These are phyloP conservation scores for Argynnis bischoffii DNA, from an alignment of 2,888 invertebrate genomes.

Conservation along the genomic window DNA sequence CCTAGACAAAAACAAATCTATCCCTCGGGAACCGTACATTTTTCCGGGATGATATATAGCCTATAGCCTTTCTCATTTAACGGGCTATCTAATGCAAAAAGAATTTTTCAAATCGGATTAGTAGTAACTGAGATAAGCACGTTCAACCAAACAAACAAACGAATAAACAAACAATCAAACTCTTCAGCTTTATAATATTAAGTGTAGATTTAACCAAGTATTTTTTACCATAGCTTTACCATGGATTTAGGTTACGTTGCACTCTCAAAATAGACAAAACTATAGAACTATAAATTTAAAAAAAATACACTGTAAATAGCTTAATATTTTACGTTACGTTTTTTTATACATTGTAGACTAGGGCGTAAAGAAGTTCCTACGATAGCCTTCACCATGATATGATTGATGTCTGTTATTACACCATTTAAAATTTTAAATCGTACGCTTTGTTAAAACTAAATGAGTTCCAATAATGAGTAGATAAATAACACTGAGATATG, in stretches of 20 bases:
- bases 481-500: constrained; percentile 34
- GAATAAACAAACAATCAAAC: too few relatives aligned
- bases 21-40: too few relatives aligned
- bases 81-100: too few relatives aligned
- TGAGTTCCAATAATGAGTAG: constrained; percentile 28
- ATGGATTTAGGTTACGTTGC: not conserved
- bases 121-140: too few relatives aligned
- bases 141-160: too few relatives aligned
- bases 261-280: not conserved
- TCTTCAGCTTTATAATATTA: too few relatives aligned
- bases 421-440: constrained; percentile 13
- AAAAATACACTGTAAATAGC: not conserved
- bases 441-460: constrained; percentile 19
- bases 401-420: constrained; percentile 16
- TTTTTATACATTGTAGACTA: not conserved
- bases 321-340: not conserved
- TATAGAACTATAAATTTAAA: not conserved
- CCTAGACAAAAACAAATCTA: too few relatives aligned
- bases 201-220: too few relatives aligned
- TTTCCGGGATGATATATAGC: too few relatives aligned
- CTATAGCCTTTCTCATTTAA: too few relatives aligned
- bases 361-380: not conserved
- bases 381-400: not conserved
- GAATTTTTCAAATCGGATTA: too few relatives aligned
- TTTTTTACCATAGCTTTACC: not conserved